phyloP scores from a whole-genome alignment of 2,797 vertebrate species.

The Clamator glandarius region DNA sequence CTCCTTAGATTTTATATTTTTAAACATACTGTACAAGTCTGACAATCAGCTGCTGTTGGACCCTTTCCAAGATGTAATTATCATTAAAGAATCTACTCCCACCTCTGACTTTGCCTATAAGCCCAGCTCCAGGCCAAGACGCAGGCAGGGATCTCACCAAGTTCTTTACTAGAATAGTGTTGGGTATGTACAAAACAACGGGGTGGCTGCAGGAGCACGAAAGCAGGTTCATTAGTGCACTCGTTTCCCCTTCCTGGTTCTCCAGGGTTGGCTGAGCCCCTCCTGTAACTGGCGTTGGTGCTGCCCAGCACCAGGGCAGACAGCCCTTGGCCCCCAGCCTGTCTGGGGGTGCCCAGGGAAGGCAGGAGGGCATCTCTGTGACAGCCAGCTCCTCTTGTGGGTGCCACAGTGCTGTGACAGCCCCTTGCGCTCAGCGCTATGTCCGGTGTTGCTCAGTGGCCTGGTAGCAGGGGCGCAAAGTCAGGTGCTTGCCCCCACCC shows the following conservation, averaged over 20 bases:
- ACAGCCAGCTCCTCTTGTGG: rapidly evolving
- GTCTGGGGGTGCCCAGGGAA: rapidly evolving
- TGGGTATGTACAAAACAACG: not conserved
- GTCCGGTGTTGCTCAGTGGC: not conserved
- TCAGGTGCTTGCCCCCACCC: rapidly evolving
- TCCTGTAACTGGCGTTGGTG: not conserved
- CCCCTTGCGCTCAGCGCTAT: rapidly evolving
- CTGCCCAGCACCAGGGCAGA: rapidly evolving
- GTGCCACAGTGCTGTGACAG: not conserved
- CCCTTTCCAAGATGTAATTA: slow-evolving; percentile 69
- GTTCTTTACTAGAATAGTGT: slow-evolving; percentile 46
- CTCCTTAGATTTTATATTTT: slow-evolving; percentile 67
- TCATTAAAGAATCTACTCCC: slow-evolving; percentile 74
- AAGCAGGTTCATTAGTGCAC: not conserved
- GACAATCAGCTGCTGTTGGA: slow-evolving; percentile 51
- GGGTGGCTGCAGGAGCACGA: rapidly evolving
- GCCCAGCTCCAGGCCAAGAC: too few species aligned
- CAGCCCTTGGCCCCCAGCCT: not conserved
- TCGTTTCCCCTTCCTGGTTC: not conserved
- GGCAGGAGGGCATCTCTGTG: rapidly evolving
- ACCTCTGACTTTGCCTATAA: not conserved
- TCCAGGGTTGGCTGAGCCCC: not conserved
- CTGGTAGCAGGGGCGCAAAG: not conserved
- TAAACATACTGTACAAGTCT: slow-evolving; percentile 54
- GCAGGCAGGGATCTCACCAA: not conserved